Base-by-base conservation (phyloP, 2,888 invertebrate species). In the Sinhomidia bicolor region DNA sequence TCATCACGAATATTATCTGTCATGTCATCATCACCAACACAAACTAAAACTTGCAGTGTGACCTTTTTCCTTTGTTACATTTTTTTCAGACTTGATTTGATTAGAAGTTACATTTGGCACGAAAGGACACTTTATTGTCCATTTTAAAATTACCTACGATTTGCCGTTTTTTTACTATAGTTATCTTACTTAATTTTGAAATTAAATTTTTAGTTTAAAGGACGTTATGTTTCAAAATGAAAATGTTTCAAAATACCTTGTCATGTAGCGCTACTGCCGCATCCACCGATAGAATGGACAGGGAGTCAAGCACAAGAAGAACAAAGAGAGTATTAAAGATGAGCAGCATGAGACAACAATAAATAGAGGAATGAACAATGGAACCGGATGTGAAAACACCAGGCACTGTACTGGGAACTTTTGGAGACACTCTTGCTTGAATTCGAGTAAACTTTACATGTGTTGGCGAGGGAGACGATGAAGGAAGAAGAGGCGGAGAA, bases 201-300 rank as follows among this genome's bases (percentile, higher is more conserved):
- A n/a, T 17, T 20, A 17, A 6, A 9, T 12, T 44, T 44, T 51
- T n/a, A n/a, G n/a, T 17, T n/a, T n/a, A 51, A 12, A 51, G 9
- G 9, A 36, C 36, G 9, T 51, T 14, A 51, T 51, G 5, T 12
- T 9, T 26, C 9, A 29, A 10, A 14, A 10, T 36, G 36, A 36
- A 26, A 26, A n/a, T n/a, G n/a, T n/a, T n/a, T 12, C 29, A n/a
- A 3, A n/a, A 65, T 65, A 78, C 76, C 76, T 51, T 26, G 12
- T 74, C 74, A 20, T 78, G 54, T 10, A 78, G 32, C 17, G 57
- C 29, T 1, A 76, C 32, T 20, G 78, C 78, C n/a, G 78, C 78
- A 54, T 78, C 20, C 17, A 78, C 78, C 0, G 44, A 23, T 29
- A 74, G 12, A 12, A 74, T 26, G 0, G 57, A 57, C n/a, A 57